phyloP scores from a whole-genome alignment of 2,797 vertebrate species.

The Rachycentron canadum region DNA sequence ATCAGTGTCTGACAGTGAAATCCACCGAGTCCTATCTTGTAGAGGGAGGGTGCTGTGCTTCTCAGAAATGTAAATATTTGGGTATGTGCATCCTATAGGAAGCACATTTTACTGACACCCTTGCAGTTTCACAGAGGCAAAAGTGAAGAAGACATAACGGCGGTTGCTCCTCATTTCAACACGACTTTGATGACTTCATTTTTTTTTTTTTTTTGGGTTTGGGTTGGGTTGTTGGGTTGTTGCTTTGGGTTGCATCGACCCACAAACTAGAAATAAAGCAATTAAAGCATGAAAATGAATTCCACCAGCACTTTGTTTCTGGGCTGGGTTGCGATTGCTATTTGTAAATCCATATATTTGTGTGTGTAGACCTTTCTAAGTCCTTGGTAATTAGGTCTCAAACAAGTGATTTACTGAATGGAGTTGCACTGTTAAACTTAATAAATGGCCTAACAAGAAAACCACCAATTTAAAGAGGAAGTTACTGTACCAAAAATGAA shows the following conservation, averaged over 20 bases:
- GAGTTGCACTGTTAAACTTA: background rate
- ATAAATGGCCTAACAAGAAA: too few species aligned
- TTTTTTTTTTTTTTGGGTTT: slow-evolving; percentile 1
- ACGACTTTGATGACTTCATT: background rate
- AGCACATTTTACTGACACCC: slow-evolving; percentile 5
- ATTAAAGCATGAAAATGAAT: background rate
- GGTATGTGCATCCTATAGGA: slow-evolving; percentile 34
- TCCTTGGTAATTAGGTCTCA: background rate
- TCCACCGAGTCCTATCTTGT: slow-evolving; percentile 27
- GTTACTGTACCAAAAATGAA: background rate
- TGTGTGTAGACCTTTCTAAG: too few species aligned
- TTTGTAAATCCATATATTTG: background rate
- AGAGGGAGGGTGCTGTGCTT: slow-evolving; percentile 21
- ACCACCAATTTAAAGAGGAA: too few species aligned
- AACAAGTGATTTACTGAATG: background rate
- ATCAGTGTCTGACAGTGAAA: slow-evolving; percentile 68
- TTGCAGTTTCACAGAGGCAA: slow-evolving; percentile 9
- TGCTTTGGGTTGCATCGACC: background rate
- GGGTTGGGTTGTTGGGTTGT: too few species aligned
- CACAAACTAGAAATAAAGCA: background rate
- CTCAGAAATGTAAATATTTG: slow-evolving; percentile 49
- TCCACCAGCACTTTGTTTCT: background rate
- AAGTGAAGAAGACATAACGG: background rate
- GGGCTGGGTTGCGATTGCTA: background rate
- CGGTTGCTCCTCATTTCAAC: slow-evolving; percentile 6